Evolutionary conservation across 2,113 vertebrate species (phyloP), one percentile per base, ranked within the genome.

Genomic region (Astur gentilis): DNA sequence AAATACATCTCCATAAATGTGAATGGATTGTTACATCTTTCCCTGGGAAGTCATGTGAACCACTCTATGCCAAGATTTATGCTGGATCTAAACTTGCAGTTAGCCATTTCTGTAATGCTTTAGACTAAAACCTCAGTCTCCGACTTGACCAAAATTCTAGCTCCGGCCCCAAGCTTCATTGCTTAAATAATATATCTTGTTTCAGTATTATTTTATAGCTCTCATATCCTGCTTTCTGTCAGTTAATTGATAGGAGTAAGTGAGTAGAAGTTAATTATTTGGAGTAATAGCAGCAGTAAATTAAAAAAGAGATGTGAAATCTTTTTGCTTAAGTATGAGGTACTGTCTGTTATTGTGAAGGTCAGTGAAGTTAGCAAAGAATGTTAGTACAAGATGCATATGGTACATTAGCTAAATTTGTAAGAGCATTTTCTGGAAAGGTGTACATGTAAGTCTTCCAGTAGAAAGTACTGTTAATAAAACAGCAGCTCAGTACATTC

Each of bases 391-490:
- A 64, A 76, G 23, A 52, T 62, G 45, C 45, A 72, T 21, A 44
- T 31, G n/a, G 32, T 38, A 14, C 50, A 79, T 85, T 57, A 97
- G 72, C 64, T 90, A 87, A 61, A 95, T 92, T 88, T 94, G 27
- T 86, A 75, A 31, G 38, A 90, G 57, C 20, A 55, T 96, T 93
- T 96, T 91, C 72, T 94, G 65, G 94, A 94, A 92, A 94, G 40
- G 49, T 75, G 12, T 92, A 58, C 16, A 9, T 38, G 16, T 13
- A 66, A 79, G 38, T 67, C 27, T 78, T 87, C n/a, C 14, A 57
- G 54, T 16, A 69, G 40, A 50, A 88, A 82, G 14, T 27, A 7
- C 5, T 23, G 70, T 61, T 89, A 91, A 80, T 80, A 90, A 86
- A 87, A 26, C 64, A 93, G 72, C 14, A 73, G 31, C 60, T 93